A percentile compares a stretch with the other conserved stretches of the same genome.
phyloP scores from a whole-genome alignment of 2,797 vertebrate species.

The Lepus oiostolus region DNA sequence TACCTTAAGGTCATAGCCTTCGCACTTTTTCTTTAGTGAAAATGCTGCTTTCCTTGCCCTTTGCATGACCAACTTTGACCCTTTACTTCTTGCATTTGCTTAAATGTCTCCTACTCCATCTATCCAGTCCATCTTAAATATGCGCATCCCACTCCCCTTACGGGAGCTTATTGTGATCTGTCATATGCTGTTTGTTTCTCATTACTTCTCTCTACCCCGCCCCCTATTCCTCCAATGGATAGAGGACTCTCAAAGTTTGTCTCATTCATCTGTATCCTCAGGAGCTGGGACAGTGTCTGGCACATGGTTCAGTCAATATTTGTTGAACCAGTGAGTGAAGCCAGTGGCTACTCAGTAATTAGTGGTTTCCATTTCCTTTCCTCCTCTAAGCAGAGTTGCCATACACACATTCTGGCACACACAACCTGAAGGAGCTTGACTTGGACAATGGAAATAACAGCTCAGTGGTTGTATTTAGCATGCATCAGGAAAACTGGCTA shows the following conservation, averaged over 20 bases:
- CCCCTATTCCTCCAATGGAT: background rate
- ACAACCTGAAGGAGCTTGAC: slow-evolving; percentile 74
- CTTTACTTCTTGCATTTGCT: background rate
- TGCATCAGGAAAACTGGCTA: slow-evolving; percentile 57
- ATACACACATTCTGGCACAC: background rate
- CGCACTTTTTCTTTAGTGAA: background rate
- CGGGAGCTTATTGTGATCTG: background rate
- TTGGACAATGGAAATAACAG: slow-evolving; percentile 69
- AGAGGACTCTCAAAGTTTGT: background rate
- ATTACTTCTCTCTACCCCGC: background rate
- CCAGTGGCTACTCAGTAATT: slow-evolving; percentile 67
- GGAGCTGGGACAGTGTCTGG: slow-evolving; percentile 1
- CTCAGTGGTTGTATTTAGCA: background rate
- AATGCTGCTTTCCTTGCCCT: background rate
- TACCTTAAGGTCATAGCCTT: background rate
- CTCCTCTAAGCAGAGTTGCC: background rate
- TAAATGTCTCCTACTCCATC: background rate
- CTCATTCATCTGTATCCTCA: background rate
- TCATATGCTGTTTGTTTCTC: background rate
- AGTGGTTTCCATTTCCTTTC: slow-evolving; percentile 75
- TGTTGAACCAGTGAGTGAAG: slow-evolving; percentile 57
- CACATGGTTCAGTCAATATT: slow-evolving; percentile 29
- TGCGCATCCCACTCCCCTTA: background rate
- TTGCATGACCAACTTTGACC: background rate
- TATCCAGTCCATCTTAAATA: background rate